phyloP scores from a whole-genome alignment of 2,888 invertebrate species.

The Ceriagrion tenellum region DNA sequence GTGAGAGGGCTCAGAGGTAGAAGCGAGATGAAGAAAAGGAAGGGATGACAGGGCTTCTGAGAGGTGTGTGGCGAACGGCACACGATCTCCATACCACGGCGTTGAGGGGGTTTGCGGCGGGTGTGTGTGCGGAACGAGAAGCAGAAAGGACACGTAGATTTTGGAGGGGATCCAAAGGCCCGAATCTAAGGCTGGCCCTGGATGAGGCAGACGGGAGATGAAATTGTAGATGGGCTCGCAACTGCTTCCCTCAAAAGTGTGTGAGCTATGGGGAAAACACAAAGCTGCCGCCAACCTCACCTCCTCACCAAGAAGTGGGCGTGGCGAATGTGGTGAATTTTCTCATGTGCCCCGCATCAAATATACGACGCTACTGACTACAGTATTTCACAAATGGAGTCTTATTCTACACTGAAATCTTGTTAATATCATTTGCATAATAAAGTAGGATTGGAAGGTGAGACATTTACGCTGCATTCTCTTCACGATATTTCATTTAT shows the following conservation, averaged over 20 bases:
- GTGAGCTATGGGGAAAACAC: background rate
- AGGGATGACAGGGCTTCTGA: background rate
- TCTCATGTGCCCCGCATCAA: background rate
- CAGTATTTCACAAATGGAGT: background rate
- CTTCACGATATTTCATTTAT: too few species aligned
- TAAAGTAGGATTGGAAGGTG: too few species aligned
- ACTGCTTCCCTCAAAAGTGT: background rate
- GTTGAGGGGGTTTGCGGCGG: background rate
- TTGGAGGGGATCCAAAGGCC: background rate
- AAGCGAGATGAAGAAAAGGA: background rate
- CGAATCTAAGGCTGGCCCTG: background rate
- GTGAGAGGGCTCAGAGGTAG: background rate
- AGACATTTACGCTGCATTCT: too few species aligned
- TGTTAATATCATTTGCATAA: too few species aligned
- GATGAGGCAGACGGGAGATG: background rate
- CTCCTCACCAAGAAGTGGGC: background rate
- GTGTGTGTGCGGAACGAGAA: background rate
- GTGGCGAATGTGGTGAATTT: background rate
- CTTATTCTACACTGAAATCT: background rate
- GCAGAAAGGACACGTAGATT: background rate
- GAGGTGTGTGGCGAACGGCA: background rate
- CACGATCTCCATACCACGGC: background rate
- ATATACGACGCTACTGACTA: background rate
- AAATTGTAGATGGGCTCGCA: conserved; percentile 6
- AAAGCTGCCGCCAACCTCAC: background rate